Evolutionary conservation across 1,140 invertebrate genomes (phyloP), one percentile per base, ranked within the genome.

Genomic region (Mesaphorura yosii): DNA sequence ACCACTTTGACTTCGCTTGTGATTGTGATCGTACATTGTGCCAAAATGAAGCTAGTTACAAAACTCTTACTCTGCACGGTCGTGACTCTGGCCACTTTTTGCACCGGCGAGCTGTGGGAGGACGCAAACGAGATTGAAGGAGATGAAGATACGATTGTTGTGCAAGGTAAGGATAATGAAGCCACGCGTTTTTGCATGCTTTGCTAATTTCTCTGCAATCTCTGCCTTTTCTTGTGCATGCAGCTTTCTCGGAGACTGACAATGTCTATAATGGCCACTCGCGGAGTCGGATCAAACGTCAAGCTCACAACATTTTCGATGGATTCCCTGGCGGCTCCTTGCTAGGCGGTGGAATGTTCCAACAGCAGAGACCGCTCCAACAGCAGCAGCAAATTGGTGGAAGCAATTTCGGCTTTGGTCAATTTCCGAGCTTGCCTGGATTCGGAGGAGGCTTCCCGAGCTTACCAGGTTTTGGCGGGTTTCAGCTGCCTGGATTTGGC

Each of bases 401-500:
- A n/a, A n/a, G n/a, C n/a, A 34, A 34, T 34, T n/a, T n/a, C n/a
- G 31, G 31, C 10, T 34, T 34, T 34, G 31, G 31, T 34, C n/a
- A n/a, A n/a, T n/a, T n/a, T n/a, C n/a, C n/a, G n/a, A n/a, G n/a
- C n/a, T n/a, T n/a, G n/a, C n/a, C n/a, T n/a, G n/a, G n/a, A n/a
- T n/a, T n/a, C n/a, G n/a, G n/a, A n/a, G n/a, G n/a, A n/a, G n/a
- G n/a, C n/a, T n/a, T n/a, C n/a, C n/a, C n/a, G n/a, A n/a, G 31
- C 31, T 34, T 34, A 10, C 46, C 25, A 5, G 46, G 46, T 34
- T 48, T 48, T 34, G 46, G 22, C 37, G 46, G 46, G 28, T 46
- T 46, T 48, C 4, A 6, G 37, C 27, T 48, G 20, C 46, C 46
- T 6, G 40, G 19, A 48, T 37, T 34, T 48, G 10, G 15, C 4